Percentiles rank a stretch among this genome's conserved stretches.
Conservation (phyloP, 2,113 vertebrate genomes). For the Saccopteryx leptura region DNA sequence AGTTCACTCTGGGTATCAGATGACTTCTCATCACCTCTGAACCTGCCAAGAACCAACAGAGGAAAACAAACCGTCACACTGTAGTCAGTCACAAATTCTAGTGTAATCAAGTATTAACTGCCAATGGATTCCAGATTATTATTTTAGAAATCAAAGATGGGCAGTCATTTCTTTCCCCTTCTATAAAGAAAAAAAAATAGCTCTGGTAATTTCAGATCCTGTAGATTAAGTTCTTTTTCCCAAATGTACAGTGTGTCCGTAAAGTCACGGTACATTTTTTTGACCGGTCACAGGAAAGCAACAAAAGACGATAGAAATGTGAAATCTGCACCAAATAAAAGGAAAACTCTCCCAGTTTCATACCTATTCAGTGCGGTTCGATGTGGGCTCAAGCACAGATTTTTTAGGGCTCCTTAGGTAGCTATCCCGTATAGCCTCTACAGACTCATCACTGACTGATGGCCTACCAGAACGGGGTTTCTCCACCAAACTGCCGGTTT, state of each 20-base stretch:
- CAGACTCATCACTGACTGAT: no score
- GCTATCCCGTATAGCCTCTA: no score
- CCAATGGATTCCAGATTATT: constrained; percentile 21
- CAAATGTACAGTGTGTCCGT: background rate
- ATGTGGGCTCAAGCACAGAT: no score
- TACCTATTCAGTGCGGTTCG: no score
- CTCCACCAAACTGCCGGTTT: no score
- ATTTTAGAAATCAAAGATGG: constrained; percentile 66
- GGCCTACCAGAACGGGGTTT: no score
- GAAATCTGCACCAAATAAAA: no score
- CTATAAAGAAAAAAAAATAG: background rate
- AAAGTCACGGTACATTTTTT: no score
- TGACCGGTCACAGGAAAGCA: no score
- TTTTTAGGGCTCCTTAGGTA: no score
- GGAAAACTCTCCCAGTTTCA: no score
- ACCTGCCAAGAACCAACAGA: background rate
- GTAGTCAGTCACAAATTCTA: background rate
- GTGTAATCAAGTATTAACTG: background rate
- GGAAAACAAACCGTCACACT: background rate
- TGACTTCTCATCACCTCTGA: background rate
- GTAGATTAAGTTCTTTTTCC: background rate
- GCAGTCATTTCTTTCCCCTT: background rate
- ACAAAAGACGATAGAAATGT: no score
- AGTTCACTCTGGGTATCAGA: constrained; percentile 7
- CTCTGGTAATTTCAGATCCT: background rate